A percentile compares a stretch with the other conserved stretches of the same genome.
Conservation (phyloP, 2,888 invertebrate species). For the Phengaris alcon region DNA sequence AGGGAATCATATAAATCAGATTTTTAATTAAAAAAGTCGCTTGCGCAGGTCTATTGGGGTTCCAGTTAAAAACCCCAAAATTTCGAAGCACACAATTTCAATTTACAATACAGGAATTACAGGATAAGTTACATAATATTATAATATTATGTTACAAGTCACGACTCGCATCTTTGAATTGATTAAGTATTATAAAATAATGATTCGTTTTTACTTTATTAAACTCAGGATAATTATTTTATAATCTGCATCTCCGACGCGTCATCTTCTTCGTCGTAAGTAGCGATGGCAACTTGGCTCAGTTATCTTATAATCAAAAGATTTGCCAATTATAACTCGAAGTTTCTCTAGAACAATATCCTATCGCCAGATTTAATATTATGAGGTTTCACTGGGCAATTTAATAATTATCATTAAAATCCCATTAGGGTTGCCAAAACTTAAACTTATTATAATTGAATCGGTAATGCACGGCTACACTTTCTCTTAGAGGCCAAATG, state of each 20-base stretch:
- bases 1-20: conserved; percentile 12
- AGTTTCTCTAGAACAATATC: neutral
- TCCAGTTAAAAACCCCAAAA: no score
- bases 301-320: neutral
- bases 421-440: conserved; percentile 9
- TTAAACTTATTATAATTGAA: neutral
- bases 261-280: no score
- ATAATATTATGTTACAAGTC: no score
- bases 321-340: neutral
- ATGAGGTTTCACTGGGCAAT: neutral
- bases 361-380: neutral
- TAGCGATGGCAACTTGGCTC: no score
- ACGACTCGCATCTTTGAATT: no score
- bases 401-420: conserved; percentile 16
- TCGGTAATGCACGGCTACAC: neutral
- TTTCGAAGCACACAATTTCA: no score
- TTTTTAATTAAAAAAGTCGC: neutral
- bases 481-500: conserved; percentile 5
- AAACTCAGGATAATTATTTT: no score
- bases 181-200: no score
- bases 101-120: no score
- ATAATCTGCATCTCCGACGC: no score
- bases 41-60: neutral
- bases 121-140: no score
- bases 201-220: no score